Evolutionary conservation across 2,797 vertebrate species (phyloP).

Genomic region (Trachurus trachurus): DNA sequence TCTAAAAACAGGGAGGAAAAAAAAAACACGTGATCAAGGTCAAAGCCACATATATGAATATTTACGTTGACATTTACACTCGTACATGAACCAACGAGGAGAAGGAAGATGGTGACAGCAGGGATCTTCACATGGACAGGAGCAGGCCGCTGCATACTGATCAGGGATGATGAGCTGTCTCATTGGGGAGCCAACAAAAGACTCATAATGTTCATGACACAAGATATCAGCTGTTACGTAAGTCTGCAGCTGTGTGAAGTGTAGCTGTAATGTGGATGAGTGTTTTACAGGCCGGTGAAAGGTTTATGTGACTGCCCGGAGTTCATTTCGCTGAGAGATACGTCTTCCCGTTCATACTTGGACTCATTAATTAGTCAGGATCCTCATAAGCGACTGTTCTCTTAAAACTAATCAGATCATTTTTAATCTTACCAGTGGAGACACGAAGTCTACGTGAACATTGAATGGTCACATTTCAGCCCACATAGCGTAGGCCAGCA

Average conservation of each 20-base stretch:
- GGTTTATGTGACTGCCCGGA: constrained; percentile 16
- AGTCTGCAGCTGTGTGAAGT: constrained; percentile 10
- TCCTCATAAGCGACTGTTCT: constrained; percentile 16
- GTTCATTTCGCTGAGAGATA: constrained; percentile 16
- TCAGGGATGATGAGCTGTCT: constrained; percentile 51
- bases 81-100: constrained; percentile 16
- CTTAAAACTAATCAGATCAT: constrained; percentile 22
- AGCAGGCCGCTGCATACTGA: constrained; percentile 57
- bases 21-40: constrained; percentile 34
- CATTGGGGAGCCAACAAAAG: constrained; percentile 36
- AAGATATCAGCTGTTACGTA: constrained; percentile 12
- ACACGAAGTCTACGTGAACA: constrained; percentile 21
- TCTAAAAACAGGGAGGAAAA: background rate
- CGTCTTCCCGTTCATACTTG: background rate
- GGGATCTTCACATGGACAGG: constrained; percentile 39
- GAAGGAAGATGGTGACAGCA: constrained; percentile 40
- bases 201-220: constrained; percentile 18
- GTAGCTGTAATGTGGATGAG: background rate
- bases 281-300: constrained; percentile 33
- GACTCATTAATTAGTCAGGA: constrained; percentile 4
- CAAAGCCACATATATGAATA: constrained; percentile 52
- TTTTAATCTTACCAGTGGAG: background rate
- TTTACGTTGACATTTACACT: constrained; percentile 47
- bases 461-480: constrained; percentile 41
- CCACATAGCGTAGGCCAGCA: constrained; percentile 41